Conservation (phyloP, 2,113 vertebrate genomes). For the Bettongia penicillata region DNA sequence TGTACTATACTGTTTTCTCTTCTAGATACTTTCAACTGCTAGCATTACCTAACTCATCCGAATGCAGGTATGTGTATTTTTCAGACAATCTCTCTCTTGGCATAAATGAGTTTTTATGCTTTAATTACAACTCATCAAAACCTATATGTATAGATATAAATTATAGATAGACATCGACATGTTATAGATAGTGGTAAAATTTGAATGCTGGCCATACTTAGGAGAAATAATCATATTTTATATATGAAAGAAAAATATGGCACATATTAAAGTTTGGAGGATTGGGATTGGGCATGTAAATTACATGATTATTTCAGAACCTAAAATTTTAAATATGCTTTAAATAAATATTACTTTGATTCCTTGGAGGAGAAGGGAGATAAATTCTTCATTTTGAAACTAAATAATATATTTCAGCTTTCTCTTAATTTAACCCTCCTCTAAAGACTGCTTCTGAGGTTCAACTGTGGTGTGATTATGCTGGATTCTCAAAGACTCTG, state of each 20-base stretch:
- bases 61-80: conserved; percentile 35
- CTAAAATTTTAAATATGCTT: conserved; percentile 41
- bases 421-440: conserved; percentile 26
- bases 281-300: conserved; percentile 43
- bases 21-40: conserved; percentile 46
- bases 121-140: conserved; percentile 73
- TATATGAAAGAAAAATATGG: conserved; percentile 59
- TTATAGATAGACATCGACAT: conserved; percentile 62
- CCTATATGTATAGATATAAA: conserved; percentile 73
- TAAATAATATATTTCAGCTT: background rate
- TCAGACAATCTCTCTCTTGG: conserved; percentile 64
- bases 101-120: conserved; percentile 61
- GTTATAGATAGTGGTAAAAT: conserved; percentile 61
- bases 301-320: conserved; percentile 58
- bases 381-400: conserved; percentile 8
- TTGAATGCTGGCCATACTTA: conserved; percentile 61
- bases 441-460: background rate
- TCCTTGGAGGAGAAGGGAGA: background rate
- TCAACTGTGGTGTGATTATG: background rate
- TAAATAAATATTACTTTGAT: conserved; percentile 41
- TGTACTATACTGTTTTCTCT: conserved; percentile 50
- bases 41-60: conserved; percentile 20
- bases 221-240: conserved; percentile 76
- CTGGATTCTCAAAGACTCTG: background rate
- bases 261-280: conserved; percentile 52